Evolutionary conservation across 2,888 invertebrate genomes (phyloP).

Genomic region (Callinectes sapidus): DNA sequence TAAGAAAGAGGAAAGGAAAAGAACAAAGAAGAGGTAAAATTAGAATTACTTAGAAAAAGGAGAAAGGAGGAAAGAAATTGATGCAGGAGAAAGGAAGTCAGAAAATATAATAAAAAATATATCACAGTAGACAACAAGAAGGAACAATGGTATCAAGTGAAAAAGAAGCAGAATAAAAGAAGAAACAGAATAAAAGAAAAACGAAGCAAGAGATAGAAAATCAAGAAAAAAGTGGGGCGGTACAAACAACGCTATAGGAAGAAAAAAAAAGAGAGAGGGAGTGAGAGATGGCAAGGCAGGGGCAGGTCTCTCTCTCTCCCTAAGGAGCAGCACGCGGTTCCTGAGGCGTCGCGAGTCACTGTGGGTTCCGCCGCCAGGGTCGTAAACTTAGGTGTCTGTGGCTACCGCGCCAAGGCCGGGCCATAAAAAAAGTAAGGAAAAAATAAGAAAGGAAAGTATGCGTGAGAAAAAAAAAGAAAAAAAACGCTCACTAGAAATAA

Average conservation of each 20-base stretch:
- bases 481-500: neutral
- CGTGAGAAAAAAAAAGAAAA: neutral
- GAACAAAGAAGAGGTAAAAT: neutral
- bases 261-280: neutral
- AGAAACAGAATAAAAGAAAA: too few relatives aligned
- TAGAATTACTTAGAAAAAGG: neutral
- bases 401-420: neutral
- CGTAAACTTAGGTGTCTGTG: slow-evolving; percentile 16
- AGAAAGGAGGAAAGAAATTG: neutral
- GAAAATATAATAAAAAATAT: neutral
- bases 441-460: neutral
- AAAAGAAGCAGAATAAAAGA: too few relatives aligned
- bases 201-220: neutral
- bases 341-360: neutral
- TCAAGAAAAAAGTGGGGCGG: neutral
- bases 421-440: neutral
- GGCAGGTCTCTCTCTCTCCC: neutral
- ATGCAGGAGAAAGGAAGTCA: neutral
- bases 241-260: neutral
- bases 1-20: neutral
- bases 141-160: too few relatives aligned
- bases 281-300: neutral
- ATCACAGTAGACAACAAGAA: neutral
- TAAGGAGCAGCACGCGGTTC: neutral
- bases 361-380: neutral